Evolutionary conservation across 1,140 invertebrate genomes (phyloP).

Genomic region (Magallana gigas): DNA sequence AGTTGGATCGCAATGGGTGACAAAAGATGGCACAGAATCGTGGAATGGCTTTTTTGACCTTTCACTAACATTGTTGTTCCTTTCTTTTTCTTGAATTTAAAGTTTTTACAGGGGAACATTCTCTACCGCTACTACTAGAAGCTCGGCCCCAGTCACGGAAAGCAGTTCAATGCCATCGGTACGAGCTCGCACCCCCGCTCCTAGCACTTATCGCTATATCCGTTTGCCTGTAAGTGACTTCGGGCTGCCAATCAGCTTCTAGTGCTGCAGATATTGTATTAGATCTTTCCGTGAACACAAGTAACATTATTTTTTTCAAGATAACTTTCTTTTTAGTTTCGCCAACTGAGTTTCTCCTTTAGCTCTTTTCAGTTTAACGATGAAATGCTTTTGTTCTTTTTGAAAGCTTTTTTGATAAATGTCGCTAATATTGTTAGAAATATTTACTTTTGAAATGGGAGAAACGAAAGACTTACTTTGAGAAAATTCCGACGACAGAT

Average conservation of each 20-base stretch:
- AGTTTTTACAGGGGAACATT: conserved; percentile 56
- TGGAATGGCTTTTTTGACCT: conserved; percentile 22
- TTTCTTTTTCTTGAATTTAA: conserved; percentile 49
- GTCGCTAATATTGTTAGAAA: too few relatives aligned
- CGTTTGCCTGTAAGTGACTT: conserved; percentile 46
- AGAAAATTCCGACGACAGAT: neutral
- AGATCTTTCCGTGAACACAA: neutral
- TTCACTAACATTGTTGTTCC: conserved; percentile 34
- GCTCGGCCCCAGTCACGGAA: conserved; percentile 40
- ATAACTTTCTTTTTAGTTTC: too few relatives aligned
- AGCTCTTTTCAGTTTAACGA: too few relatives aligned
- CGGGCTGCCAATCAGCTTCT: conserved; percentile 31
- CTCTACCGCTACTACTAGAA: conserved; percentile 40
- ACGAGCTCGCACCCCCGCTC: conserved; percentile 44
- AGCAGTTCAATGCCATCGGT: conserved; percentile 39
- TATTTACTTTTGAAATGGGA: too few relatives aligned
- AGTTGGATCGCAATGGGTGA: conserved; percentile 6
- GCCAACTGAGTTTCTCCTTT: too few relatives aligned
- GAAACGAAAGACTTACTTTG: neutral
- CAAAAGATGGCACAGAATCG: neutral
- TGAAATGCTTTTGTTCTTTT: too few relatives aligned
- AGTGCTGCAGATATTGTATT: conserved; percentile 4
- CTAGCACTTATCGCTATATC: conserved; percentile 28
- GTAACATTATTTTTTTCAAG: too few relatives aligned
- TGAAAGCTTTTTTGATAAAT: too few relatives aligned